Conservation (phyloP, 2,113 vertebrate genomes). For the Campylorhamphus procurvoides region DNA sequence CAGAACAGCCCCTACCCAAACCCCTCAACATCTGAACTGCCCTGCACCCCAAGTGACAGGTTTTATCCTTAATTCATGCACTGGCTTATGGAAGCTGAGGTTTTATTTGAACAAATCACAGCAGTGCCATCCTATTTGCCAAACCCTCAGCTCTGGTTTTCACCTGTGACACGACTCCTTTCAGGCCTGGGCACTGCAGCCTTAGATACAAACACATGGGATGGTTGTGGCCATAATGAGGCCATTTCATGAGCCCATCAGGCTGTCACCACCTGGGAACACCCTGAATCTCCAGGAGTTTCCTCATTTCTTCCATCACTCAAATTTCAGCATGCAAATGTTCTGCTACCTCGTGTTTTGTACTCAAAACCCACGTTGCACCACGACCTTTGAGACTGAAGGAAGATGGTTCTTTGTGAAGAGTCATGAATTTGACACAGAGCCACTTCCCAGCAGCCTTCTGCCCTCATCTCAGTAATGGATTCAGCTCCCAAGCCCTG, state of each 20-base stretch:
- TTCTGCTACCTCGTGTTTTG: not conserved
- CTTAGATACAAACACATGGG: not conserved
- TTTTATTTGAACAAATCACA: not conserved
- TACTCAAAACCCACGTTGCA: not conserved
- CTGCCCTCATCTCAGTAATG: not conserved
- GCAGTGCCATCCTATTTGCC: not conserved
- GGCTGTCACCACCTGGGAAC: not conserved
- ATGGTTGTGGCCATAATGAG: not conserved
- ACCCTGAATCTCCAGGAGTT: not conserved
- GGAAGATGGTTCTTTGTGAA: not conserved
- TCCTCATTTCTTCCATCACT: not conserved
- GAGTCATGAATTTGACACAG: not conserved
- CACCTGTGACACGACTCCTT: not conserved
- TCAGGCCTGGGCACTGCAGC: not conserved
- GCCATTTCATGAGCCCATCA: not conserved
- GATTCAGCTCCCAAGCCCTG: not conserved
- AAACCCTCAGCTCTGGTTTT: not conserved
- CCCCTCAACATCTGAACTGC: not conserved
- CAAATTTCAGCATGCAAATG: not conserved
- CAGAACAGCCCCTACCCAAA: not conserved
- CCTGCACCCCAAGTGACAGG: accelerated
- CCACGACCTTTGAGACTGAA: not conserved
- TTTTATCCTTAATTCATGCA: not conserved
- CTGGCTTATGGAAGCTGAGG: accelerated
- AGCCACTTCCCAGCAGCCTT: not conserved